Conservation (phyloP, 35 echinoderm and acorn worm species). For the Heliocidaris tuberculata region DNA sequence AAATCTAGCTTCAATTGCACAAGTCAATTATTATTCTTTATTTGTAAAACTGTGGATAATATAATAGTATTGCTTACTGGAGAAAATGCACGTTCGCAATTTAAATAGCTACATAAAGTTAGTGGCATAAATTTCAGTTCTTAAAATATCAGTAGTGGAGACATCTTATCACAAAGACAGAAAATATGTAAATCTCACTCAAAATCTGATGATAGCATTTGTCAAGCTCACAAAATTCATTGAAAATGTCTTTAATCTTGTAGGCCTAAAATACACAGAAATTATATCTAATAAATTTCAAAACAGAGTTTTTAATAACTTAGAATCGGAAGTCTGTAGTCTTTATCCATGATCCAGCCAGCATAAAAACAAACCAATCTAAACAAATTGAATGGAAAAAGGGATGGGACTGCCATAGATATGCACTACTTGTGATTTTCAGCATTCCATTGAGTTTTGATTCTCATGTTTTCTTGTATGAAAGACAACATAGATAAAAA, state of each 20-base stretch:
- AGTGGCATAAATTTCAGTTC: not conserved
- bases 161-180: too few relatives aligned
- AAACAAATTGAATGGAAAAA: not conserved
- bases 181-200: not conserved
- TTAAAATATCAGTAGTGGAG: not conserved
- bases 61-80: not conserved
- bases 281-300: too few relatives aligned
- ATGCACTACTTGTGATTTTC: too few relatives aligned
- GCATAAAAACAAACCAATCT: too few relatives aligned
- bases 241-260: not conserved
- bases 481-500: too few relatives aligned
- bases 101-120: not conserved
- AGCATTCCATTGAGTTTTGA: too few relatives aligned
- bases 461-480: too few relatives aligned
- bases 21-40: not conserved
- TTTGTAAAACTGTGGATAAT: not conserved
- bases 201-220: not conserved
- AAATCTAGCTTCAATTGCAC: not conserved
- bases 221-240: too few relatives aligned
- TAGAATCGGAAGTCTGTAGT: too few relatives aligned
- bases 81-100: not conserved
- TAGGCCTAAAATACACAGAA: too few relatives aligned
- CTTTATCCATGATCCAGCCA: too few relatives aligned
- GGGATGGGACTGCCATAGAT: not conserved
- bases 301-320: too few relatives aligned